A percentile compares a stretch with the other conserved stretches of the same genome.
phyloP scores from a whole-genome alignment of 2,888 invertebrate genomes.

The Disparrhopalites patrizii region DNA sequence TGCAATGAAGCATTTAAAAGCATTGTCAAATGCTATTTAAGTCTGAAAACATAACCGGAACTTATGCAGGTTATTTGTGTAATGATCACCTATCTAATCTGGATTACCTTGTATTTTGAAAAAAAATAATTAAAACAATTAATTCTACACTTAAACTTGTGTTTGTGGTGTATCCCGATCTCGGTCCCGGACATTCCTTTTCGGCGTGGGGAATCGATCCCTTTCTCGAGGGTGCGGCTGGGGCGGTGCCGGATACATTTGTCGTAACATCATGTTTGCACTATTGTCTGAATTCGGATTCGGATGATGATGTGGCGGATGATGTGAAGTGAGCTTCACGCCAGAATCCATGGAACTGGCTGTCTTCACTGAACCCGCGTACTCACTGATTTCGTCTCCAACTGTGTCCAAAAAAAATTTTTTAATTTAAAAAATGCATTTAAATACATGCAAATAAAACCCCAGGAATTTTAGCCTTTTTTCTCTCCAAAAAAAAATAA shows the following conservation, averaged over 20 bases:
- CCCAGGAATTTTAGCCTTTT: too few relatives aligned
- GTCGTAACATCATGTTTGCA: slow-evolving; percentile 23
- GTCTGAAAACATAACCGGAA: too few relatives aligned
- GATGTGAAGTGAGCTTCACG: slow-evolving; percentile 39
- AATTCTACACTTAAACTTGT: slow-evolving; percentile 33
- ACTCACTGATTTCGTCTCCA: slow-evolving; percentile 48
- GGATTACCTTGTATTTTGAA: too few relatives aligned
- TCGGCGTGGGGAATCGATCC: slow-evolving; percentile 43
- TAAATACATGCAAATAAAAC: not conserved
- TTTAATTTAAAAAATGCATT: not conserved
- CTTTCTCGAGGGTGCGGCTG: slow-evolving; percentile 13
- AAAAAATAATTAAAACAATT: not conserved
- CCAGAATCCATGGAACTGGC: slow-evolving; percentile 47
- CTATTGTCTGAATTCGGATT: slow-evolving; percentile 33
- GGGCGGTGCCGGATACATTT: slow-evolving; percentile 18
- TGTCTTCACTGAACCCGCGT: slow-evolving; percentile 48
- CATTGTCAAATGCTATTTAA: too few relatives aligned
- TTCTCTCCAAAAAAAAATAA: not conserved
- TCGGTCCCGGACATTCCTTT: slow-evolving; percentile 34
- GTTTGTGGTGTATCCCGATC: slow-evolving; percentile 45
- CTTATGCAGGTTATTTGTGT: too few relatives aligned
- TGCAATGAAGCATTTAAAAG: too few relatives aligned
- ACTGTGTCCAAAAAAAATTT: slow-evolving; percentile 34
- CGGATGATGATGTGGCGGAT: slow-evolving; percentile 36
- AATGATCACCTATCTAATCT: too few relatives aligned